These are phyloP conservation scores for Danio aesculapii DNA, from an alignment of 2,797 vertebrate genomes.

Conservation along the genomic window DNA sequence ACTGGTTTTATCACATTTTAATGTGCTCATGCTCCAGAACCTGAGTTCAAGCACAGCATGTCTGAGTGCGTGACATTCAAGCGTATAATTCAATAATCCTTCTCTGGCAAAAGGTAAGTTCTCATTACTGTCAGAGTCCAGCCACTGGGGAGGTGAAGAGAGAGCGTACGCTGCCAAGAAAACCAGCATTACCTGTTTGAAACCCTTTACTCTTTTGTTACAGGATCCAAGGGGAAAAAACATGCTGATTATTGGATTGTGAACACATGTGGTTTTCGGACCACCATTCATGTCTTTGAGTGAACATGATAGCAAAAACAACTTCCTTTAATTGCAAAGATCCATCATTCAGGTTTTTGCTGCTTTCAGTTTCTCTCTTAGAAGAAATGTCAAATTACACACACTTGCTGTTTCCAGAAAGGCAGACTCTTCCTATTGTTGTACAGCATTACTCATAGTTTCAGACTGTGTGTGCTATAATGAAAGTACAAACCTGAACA, in stretches of 20 bases:
- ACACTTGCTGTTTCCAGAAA: not conserved
- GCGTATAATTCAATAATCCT: constrained; percentile 75
- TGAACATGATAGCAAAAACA: constrained; percentile 43
- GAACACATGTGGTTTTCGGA: constrained; percentile 51
- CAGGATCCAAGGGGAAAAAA: constrained; percentile 13
- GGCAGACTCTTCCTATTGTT: not conserved
- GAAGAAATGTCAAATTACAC: not conserved
- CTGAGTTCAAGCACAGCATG: constrained; percentile 40
- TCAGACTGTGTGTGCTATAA: not conserved
- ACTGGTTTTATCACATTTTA: constrained; percentile 41
- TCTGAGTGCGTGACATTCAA: constrained; percentile 71
- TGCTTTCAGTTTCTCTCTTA: constrained; percentile 20
- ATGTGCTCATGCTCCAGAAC: constrained; percentile 45
- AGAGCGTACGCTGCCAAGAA: constrained; percentile 47
- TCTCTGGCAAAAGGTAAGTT: constrained; percentile 80
- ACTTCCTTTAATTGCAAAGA: constrained; percentile 44
- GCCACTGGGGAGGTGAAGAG: constrained; percentile 59
- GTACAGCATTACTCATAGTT: not conserved
- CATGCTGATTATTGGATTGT: constrained; percentile 47
- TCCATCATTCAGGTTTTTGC: constrained; percentile 16
- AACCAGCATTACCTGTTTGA: constrained; percentile 50
- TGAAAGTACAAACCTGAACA: not conserved
- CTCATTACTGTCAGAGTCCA: constrained; percentile 81
- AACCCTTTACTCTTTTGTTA: constrained; percentile 29
- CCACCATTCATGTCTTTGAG: constrained; percentile 38